Evolutionary conservation across 2,113 vertebrate genomes (phyloP), one percentile per base, ranked within the genome.

Genomic region (Myotis davidii): DNA sequence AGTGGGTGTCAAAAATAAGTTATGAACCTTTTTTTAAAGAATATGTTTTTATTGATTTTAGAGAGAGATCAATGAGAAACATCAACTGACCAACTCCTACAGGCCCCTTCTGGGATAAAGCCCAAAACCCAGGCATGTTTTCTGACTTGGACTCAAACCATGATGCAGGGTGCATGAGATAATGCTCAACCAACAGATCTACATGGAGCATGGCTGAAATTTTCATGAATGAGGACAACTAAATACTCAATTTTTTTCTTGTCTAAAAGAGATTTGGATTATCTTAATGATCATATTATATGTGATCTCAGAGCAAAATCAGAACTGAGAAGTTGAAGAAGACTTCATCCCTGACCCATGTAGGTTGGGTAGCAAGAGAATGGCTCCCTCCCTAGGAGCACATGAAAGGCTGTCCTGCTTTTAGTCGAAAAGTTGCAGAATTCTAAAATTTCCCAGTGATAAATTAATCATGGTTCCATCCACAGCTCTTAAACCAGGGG

Each of bases 381-480:
- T 7, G 84, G 29, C 27, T 42, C 10, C 3, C 64, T 78, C 37
- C 79, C 17, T 42, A 42, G 85, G 29, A 82, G 9, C 29, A 13
- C 23, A 13, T 91, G 94, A 34, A 89, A 21, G 21, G n/a, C 61
- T 64, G 11, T 65, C 79, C 11, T 83, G 34, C 86, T 86, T 94
- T 72, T 18, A 3, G 0, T 78, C 0, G 4, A 78, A 92, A 95
- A 91, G 86, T 37, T 74, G 6, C 20, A 88, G 61, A 93, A 91
- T 37, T 90, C 85, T 95, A 88, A 61, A 54, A 86, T 64, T 96
- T 98, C 89, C 23, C 61, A 56, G 27, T 76, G 74, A 86, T 96
- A 69, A 92, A 86, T 95, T 93, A 94, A 70, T 72, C 25, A 27
- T 88, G 96, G 77, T 96, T 98, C 97, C 70, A 96, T 91, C 32